Percentiles rank a stretch among this genome's conserved stretches.
phyloP scores from a whole-genome alignment of 1,140 invertebrate species.

The Diabrotica virgifera region DNA sequence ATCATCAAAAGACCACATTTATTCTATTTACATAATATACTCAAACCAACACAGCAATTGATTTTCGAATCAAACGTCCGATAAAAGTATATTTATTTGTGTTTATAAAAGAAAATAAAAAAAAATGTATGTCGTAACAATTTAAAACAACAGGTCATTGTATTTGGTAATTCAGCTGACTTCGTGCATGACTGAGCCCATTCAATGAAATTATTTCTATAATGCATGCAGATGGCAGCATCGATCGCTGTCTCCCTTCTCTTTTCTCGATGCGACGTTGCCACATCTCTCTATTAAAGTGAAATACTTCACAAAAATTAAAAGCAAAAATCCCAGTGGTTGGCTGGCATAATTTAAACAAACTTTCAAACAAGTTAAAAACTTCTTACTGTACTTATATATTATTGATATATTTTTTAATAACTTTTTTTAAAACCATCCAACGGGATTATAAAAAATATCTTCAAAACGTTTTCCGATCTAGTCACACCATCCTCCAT shows the following conservation, averaged over 20 bases:
- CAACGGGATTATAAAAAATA: no score
- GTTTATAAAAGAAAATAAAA: conserved; percentile 7
- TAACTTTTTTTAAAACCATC: no score
- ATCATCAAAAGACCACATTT: no score
- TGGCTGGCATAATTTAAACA: no score
- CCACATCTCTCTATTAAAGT: not conserved
- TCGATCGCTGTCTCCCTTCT: conserved; percentile 7
- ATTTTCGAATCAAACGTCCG: not conserved
- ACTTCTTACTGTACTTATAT: no score
- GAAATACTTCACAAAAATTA: no score
- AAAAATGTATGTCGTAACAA: conserved; percentile 22
- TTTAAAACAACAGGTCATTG: conserved; percentile 24
- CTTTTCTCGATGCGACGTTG: conserved; percentile 5
- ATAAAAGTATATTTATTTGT: not conserved
- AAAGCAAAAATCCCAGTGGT: no score
- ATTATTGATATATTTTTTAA: no score
- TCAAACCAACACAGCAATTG: not conserved
- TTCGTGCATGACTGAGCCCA: conserved; percentile 16
- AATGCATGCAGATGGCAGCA: conserved; percentile 23
- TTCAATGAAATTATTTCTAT: conserved; percentile 15
- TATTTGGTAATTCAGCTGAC: conserved; percentile 16
- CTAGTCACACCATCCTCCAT: no score
- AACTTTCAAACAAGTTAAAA: no score
- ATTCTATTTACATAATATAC: no score
- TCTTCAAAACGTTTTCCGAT: no score